phyloP scores from a whole-genome alignment of 2,797 vertebrate genomes.

The Trichosurus vulpecula region DNA sequence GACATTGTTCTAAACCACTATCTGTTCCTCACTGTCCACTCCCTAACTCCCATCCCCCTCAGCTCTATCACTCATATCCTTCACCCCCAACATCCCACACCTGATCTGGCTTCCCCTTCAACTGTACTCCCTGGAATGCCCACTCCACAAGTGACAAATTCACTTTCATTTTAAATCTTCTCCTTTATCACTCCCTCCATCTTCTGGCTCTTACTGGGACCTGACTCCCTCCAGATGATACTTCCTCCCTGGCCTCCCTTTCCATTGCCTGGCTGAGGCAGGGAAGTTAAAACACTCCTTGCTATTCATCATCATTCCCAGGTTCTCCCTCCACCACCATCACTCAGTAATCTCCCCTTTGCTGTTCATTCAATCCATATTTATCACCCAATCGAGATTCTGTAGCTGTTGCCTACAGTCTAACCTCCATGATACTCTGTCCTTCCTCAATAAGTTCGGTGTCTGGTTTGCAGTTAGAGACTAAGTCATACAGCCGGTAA shows the following conservation, averaged over 20 bases:
- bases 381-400: neutral
- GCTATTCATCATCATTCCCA: neutral
- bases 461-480: neutral
- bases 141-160: no score
- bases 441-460: neutral
- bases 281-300: neutral
- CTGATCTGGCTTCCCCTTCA: no score
- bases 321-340: neutral
- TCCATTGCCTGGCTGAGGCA: neutral
- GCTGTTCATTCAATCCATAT: neutral
- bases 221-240: neutral
- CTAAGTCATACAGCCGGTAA: neutral
- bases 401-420: neutral
- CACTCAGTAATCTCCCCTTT: neutral
- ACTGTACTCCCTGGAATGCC: no score
- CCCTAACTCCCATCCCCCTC: no score
- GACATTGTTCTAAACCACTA: no score
- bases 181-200: no score
- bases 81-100: no score
- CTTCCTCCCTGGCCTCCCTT: neutral
- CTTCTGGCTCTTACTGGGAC: no score
- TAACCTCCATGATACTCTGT: neutral
- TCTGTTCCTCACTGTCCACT: no score
- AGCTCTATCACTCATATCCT: no score
- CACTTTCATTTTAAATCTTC: no score